Evolutionary conservation across 2,888 invertebrate genomes (phyloP).

Genomic region (Drosophila imparisetae): DNA sequence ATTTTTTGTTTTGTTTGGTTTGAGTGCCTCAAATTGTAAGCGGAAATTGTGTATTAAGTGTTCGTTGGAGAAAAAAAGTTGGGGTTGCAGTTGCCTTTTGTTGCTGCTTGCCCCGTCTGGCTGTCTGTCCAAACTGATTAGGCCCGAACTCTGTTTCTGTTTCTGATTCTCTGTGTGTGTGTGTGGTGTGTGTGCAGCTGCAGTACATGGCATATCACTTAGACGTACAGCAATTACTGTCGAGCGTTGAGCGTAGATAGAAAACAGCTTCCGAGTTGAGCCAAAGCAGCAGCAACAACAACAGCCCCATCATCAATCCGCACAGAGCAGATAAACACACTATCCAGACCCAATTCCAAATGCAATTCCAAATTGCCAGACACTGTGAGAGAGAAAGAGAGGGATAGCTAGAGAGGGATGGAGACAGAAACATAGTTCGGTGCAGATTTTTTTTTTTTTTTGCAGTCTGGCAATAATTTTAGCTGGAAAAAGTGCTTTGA

Average conservation of each 20-base stretch:
- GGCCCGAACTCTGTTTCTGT: slow-evolving; percentile 24
- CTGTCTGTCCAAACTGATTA: slow-evolving; percentile 39
- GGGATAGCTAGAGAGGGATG: slow-evolving; percentile 6
- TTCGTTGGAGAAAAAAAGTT: slow-evolving; percentile 25
- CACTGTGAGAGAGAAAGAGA: slow-evolving; percentile 13
- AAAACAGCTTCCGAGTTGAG: slow-evolving; percentile 65
- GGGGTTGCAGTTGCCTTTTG: slow-evolving; percentile 23
- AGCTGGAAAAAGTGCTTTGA: slow-evolving; percentile 79
- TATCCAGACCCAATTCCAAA: slow-evolving; percentile 43
- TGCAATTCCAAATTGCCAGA: slow-evolving; percentile 49
- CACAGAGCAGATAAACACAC: slow-evolving; percentile 42
- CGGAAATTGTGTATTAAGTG: slow-evolving; percentile 80
- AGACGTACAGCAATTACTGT: slow-evolving; percentile 68
- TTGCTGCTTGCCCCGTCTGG: slow-evolving; percentile 14
- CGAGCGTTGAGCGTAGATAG: slow-evolving; percentile 41
- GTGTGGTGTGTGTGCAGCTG: slow-evolving; percentile 27
- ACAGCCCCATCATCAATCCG: slow-evolving; percentile 40
- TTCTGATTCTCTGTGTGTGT: slow-evolving; percentile 10
- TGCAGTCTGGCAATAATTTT: slow-evolving; percentile 68
- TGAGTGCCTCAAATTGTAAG: slow-evolving; percentile 69
- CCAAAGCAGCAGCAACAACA: slow-evolving; percentile 14
- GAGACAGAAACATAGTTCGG: neutral
- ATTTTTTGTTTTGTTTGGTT: slow-evolving; percentile 38
- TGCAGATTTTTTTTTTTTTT: slow-evolving; percentile 35
- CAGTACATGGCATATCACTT: slow-evolving; percentile 75